phyloP scores from a whole-genome alignment of 2,888 invertebrate species.

The Sisyra nigra region DNA sequence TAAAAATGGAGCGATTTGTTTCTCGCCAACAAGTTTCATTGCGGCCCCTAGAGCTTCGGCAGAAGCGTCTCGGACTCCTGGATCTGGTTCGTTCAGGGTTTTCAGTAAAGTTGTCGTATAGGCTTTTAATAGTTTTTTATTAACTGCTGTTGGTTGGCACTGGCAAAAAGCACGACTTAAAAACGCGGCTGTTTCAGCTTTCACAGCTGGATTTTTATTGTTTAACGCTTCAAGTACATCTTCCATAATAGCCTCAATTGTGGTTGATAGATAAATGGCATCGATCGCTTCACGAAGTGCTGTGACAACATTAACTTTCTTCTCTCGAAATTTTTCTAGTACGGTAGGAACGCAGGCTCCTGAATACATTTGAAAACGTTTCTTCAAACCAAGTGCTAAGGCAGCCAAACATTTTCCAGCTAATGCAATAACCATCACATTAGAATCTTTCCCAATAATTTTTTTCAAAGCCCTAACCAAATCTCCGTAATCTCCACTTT shows the following conservation, averaged over 20 bases:
- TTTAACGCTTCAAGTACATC: slow-evolving; percentile 72
- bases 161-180: slow-evolving; percentile 67
- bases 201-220: slow-evolving; percentile 83
- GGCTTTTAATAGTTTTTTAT: slow-evolving; percentile 79
- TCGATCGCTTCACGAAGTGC: slow-evolving; percentile 83
- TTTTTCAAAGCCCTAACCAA: slow-evolving; percentile 75
- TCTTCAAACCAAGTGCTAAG: slow-evolving; percentile 73
- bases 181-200: slow-evolving; percentile 74
- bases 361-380: slow-evolving; percentile 75
- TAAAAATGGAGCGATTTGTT: slow-evolving; percentile 69
- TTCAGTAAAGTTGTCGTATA: slow-evolving; percentile 65
- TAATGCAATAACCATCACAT: slow-evolving; percentile 80
- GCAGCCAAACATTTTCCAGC: slow-evolving; percentile 71
- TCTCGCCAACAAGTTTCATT: slow-evolving; percentile 87
- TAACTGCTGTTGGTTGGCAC: slow-evolving; percentile 64
- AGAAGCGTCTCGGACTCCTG: slow-evolving; percentile 79
- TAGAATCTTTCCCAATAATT: slow-evolving; percentile 72
- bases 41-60: slow-evolving; percentile 89
- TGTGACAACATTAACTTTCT: slow-evolving; percentile 78
- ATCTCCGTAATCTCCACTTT: slow-evolving; percentile 85
- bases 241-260: slow-evolving; percentile 69
- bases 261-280: slow-evolving; percentile 65
- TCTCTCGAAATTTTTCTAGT: slow-evolving; percentile 95
- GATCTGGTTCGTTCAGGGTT: slow-evolving; percentile 67
- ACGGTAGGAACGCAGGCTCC: slow-evolving; percentile 56